Evolutionary conservation across 2,797 vertebrate genomes (phyloP), one percentile per base, ranked within the genome.

Genomic region (Monodelphis domestica): DNA sequence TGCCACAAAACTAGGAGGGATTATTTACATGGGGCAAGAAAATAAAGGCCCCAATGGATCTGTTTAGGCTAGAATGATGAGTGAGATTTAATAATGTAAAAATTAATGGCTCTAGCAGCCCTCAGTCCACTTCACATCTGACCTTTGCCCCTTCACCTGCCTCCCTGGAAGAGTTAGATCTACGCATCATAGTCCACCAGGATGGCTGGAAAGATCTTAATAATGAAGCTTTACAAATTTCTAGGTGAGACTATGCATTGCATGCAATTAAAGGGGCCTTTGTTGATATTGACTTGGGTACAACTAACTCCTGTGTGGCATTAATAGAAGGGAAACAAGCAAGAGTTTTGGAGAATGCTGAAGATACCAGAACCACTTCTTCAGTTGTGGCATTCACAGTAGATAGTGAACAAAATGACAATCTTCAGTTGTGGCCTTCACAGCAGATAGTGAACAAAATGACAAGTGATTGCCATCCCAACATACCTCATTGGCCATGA

Each of bases 261-360:
- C 99, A 99, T 97, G 99, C 99, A 45, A 99, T 99, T 95, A 99
- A 99, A 96, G 99, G 99, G 1, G 98, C 99, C 0, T 99, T 99
- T 93, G 99, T 99, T 93, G 99, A 99, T 87, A 99, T 99, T 92
- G 99, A 99, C 97, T 97, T 99, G 98, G 99, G 99, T n/a, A 99
- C 99, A 53, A 99, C 99, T 51, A 99, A 99, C 97, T 99, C 99
- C 0, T 99, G 99, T 54, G 99, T 99, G 57, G 99, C 99, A 0
- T 99, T 99, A 78, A 99, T 99, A 99, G 99, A 99, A 91, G 99
- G 99, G 11, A 99, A 99, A 96, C 99, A 99, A 97, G 99, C 99
- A 0, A 99, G 99, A 98, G 99, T 99, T 53, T 98, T 99, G 97
- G 99, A 99, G 97, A 99, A 99, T n/a, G 98, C 99, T 0, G 99